Percentiles rank a stretch among this genome's conserved stretches.
Evolutionary conservation across 2,888 invertebrate species (phyloP).

Genomic region (Torymus texanus): DNA sequence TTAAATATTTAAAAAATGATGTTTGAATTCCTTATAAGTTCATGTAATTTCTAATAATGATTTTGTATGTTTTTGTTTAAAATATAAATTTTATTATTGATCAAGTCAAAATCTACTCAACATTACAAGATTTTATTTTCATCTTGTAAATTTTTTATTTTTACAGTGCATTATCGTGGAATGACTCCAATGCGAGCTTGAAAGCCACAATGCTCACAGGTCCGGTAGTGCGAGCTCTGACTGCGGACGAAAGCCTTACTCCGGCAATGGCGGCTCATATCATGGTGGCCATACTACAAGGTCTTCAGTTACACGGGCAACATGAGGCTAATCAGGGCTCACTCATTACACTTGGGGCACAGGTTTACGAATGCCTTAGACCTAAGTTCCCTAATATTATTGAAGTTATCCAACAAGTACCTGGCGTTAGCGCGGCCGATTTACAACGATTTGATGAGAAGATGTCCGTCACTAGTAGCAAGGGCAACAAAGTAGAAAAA

Average conservation of each 20-base stretch:
- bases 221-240: slow-evolving; percentile 83
- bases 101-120: too few species aligned
- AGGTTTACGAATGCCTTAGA: slow-evolving; percentile 89
- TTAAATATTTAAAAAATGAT: too few species aligned
- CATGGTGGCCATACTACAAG: slow-evolving; percentile 86
- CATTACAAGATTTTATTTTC: too few species aligned
- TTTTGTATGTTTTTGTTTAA: not conserved
- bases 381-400: slow-evolving; percentile 85
- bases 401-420: slow-evolving; percentile 83
- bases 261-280: slow-evolving; percentile 84
- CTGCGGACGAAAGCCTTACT: slow-evolving; percentile 80
- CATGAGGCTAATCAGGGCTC: slow-evolving; percentile 92
- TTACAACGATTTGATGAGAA: slow-evolving; percentile 91
- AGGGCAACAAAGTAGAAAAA: slow-evolving; percentile 89
- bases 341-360: slow-evolving; percentile 86
- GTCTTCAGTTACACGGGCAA: slow-evolving; percentile 90
- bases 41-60: not conserved
- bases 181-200: slow-evolving; percentile 88
- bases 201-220: slow-evolving; percentile 86
- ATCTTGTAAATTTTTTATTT: not conserved
- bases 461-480: slow-evolving; percentile 80
- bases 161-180: slow-evolving; percentile 85
- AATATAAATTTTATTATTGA: not conserved
- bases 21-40: not conserved
- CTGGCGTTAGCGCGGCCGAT: slow-evolving; percentile 87